phyloP scores from a whole-genome alignment of 1,140 invertebrate species.

The Varroa destructor region DNA sequence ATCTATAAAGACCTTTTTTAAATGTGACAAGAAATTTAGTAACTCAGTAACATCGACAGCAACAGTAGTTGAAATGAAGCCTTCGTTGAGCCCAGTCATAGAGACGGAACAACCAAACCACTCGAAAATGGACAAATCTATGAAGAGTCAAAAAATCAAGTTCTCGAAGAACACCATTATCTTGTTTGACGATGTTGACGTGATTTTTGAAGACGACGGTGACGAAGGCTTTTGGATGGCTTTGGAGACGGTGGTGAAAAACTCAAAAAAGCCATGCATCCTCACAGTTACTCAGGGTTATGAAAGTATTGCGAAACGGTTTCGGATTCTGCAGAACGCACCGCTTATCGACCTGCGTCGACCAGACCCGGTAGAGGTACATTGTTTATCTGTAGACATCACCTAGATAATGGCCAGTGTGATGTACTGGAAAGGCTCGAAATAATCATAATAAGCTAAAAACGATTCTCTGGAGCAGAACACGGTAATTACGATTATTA shows the following conservation, averaged over 20 bases:
- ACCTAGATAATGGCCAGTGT: no score
- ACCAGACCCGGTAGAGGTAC: neutral
- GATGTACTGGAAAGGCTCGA: no score
- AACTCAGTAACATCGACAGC: neutral
- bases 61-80: no score
- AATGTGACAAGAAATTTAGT: neutral
- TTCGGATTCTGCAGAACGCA: constrained; percentile 5
- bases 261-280: constrained; percentile 13
- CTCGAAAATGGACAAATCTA: no score
- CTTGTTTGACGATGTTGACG: constrained; percentile 15
- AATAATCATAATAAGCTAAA: no score
- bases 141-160: neutral
- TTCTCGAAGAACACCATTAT: constrained; percentile 5
- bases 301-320: constrained; percentile 14
- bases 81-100: neutral
- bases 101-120: no score
- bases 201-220: constrained; percentile 26
- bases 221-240: constrained; percentile 28
- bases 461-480: no score
- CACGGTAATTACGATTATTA: no score
- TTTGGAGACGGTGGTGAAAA: constrained; percentile 16
- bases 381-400: no score
- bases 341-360: neutral
- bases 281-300: constrained; percentile 3
- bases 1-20: constrained; percentile 5